Conservation (phyloP, 2,888 invertebrate species). For the Caenorhabditis zanzibari region DNA sequence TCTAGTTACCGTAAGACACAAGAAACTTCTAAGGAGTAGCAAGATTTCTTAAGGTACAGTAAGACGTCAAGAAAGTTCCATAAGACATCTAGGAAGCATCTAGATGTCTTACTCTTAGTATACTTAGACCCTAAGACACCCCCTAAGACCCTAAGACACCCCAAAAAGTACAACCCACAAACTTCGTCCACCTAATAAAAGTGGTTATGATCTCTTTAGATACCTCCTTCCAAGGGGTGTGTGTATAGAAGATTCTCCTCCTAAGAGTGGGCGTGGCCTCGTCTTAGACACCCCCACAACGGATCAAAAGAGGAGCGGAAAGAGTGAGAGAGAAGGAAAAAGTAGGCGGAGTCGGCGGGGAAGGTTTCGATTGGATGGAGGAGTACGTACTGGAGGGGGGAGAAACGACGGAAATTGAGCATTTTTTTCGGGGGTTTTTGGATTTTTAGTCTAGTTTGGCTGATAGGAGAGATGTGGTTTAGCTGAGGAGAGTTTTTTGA, state of each 20-base stretch:
- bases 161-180: no score
- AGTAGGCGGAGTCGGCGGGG: constrained; percentile 5
- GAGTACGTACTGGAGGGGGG: not conserved
- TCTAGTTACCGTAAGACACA: no score
- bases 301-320: not conserved
- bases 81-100: no score
- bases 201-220: not conserved
- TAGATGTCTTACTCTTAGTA: no score
- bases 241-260: not conserved
- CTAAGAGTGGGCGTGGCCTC: constrained; percentile 1
- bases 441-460: not conserved
- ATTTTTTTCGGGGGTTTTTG: not conserved
- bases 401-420: not conserved
- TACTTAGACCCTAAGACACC: no score
- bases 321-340: not conserved
- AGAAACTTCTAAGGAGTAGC: no score
- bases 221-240: constrained; percentile 20
- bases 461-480: not conserved
- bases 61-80: no score
- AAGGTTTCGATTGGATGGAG: constrained; percentile 17
- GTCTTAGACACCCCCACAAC: not conserved
- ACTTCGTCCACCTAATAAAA: not conserved
- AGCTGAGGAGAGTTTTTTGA: not conserved
- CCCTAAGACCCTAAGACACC: no score
- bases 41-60: no score